Percentiles rank a stretch among this genome's conserved stretches.
phyloP scores from a whole-genome alignment of 2,113 vertebrate species.

The Cinclus mexicanus region DNA sequence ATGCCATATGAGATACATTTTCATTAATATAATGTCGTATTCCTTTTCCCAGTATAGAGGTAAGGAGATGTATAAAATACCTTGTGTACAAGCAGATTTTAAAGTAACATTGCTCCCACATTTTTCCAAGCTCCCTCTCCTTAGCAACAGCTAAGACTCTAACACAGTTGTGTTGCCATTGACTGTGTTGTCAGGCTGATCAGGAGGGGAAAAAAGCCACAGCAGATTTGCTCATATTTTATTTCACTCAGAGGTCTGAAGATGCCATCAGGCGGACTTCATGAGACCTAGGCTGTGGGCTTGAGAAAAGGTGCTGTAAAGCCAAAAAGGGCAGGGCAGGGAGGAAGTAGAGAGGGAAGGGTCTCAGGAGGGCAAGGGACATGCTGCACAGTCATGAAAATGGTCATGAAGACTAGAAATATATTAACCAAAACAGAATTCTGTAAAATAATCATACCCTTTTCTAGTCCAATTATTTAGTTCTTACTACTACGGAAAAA shows the following conservation, averaged over 20 bases:
- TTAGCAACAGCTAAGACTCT: background rate
- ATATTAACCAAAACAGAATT: conserved; percentile 35
- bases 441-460: background rate
- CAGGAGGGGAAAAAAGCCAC: background rate
- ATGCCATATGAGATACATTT: background rate
- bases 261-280: background rate
- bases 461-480: background rate
- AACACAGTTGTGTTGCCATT: background rate
- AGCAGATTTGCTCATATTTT: conserved; percentile 17
- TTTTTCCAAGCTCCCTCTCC: background rate
- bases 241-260: background rate
- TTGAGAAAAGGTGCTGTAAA: conserved; percentile 4
- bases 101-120: background rate
- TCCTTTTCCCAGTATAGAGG: background rate
- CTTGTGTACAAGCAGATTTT: background rate
- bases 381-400: background rate
- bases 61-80: background rate
- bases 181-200: background rate
- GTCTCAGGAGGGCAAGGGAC: background rate
- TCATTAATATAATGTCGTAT: background rate
- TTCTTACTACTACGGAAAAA: background rate
- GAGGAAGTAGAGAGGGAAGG: background rate
- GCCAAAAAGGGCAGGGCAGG: background rate
- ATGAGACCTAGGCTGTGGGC: background rate
- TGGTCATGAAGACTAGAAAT: background rate